phyloP scores from a whole-genome alignment of 37 sponge, comb jelly and placozoan species.

The Amphimedon queenslandica region DNA sequence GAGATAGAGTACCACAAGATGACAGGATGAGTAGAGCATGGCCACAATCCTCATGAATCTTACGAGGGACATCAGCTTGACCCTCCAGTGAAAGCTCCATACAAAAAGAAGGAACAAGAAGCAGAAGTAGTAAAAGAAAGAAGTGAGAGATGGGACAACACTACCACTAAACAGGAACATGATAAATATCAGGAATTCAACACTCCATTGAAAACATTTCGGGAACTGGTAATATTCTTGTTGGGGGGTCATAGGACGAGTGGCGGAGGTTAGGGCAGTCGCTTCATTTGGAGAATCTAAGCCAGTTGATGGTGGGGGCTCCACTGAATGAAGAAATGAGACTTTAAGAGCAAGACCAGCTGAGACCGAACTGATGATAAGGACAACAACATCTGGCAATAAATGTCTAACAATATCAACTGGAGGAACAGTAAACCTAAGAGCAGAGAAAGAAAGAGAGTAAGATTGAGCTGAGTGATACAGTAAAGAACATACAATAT shows the following conservation, averaged over 20 bases:
- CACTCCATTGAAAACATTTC: not conserved
- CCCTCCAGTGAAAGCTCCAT: constrained; percentile 43
- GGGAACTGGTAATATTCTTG: not conserved
- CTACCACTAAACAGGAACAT: constrained; percentile 30
- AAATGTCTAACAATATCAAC: constrained; percentile 62
- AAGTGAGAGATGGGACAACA: constrained; percentile 47
- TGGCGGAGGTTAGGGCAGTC: too few relatives aligned
- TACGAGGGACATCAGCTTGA: constrained; percentile 11
- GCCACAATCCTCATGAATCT: constrained; percentile 19
- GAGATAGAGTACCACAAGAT: constrained; percentile 65
- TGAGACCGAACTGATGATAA: constrained; percentile 21
- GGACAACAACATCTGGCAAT: constrained; percentile 64
- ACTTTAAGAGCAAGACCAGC: constrained; percentile 11
- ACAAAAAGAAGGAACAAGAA: constrained; percentile 31
- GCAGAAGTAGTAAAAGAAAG: constrained; percentile 39
- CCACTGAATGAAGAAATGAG: not conserved
- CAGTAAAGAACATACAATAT: too few relatives aligned
- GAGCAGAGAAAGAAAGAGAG: not conserved
- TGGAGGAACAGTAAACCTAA: constrained; percentile 11
- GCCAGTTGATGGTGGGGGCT: not conserved
- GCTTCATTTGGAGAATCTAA: not conserved
- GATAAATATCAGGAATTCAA: not conserved
- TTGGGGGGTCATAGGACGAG: constrained; percentile 7
- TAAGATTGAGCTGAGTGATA: too few relatives aligned
- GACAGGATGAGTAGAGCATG: constrained; percentile 44